Evolutionary conservation across 2,888 invertebrate species (phyloP).

Genomic region (Brachylomia viminalis): DNA sequence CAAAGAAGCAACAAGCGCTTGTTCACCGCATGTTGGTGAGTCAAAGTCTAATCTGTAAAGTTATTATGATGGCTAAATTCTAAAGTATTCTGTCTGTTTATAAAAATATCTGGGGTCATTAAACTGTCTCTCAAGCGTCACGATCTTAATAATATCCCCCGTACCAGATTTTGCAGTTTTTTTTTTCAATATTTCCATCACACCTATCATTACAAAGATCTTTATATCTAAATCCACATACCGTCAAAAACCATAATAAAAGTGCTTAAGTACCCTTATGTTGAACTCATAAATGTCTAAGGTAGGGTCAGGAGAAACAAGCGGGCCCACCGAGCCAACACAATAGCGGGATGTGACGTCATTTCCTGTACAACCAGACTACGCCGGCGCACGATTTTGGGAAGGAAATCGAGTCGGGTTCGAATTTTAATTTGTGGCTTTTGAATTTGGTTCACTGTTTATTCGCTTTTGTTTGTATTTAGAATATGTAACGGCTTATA

Average conservation of each 20-base stretch:
- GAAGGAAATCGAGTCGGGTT: conserved; percentile 60
- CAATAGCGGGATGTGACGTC: conserved; percentile 78
- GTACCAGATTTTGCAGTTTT: background rate
- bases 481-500: conserved; percentile 25
- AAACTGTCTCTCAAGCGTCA: background rate
- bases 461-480: conserved; percentile 30
- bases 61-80: background rate
- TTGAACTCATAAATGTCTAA: conserved; percentile 46
- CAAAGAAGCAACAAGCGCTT: no score
- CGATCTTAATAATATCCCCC: background rate
- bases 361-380: conserved; percentile 71
- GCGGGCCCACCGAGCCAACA: conserved; percentile 53
- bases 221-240: background rate
- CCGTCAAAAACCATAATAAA: background rate
- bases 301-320: conserved; percentile 49
- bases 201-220: conserved; percentile 5
- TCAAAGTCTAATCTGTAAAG: no score
- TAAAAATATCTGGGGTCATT: background rate
- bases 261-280: conserved; percentile 3
- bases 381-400: conserved; percentile 61
- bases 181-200: background rate
- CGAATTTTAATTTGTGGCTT: conserved; percentile 38
- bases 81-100: background rate
- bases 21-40: no score
- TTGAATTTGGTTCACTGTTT: conserved; percentile 45